These are phyloP conservation scores for Nephrotoma appendiculata DNA, from an alignment of 2,888 invertebrate species.

Conservation along the genomic window DNA sequence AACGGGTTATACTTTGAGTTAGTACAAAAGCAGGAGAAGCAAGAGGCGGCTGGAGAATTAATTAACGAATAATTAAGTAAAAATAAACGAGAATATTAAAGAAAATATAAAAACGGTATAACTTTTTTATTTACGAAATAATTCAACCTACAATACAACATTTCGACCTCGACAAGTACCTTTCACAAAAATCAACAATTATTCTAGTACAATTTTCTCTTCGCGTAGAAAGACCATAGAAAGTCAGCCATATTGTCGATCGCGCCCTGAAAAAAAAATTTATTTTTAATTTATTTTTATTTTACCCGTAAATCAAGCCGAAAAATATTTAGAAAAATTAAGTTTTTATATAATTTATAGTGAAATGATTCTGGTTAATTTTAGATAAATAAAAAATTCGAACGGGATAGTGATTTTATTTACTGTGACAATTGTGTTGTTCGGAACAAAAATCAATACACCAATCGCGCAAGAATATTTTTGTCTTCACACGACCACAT, in stretches of 20 bases:
- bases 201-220: background rate
- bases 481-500: background rate
- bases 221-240: background rate
- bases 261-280: slow-evolving; percentile 13
- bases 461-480: background rate
- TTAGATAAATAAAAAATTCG: background rate
- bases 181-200: background rate
- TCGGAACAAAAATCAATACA: background rate
- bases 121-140: background rate
- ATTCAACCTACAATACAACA: background rate
- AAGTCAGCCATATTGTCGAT: slow-evolving; percentile 12
- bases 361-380: background rate
- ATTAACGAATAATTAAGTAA: background rate
- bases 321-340: background rate
- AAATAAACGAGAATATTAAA: background rate
- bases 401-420: background rate
- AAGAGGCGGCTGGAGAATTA: slow-evolving; percentile 16
- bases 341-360: background rate
- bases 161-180: background rate
- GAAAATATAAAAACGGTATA: background rate
- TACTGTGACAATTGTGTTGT: background rate
- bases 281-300: background rate
- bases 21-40: slow-evolving; percentile 57
- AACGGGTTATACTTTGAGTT: slow-evolving; percentile 79
- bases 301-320: background rate